Conservation (phyloP, 2,888 invertebrate species). For the Galeruca laticollis region DNA sequence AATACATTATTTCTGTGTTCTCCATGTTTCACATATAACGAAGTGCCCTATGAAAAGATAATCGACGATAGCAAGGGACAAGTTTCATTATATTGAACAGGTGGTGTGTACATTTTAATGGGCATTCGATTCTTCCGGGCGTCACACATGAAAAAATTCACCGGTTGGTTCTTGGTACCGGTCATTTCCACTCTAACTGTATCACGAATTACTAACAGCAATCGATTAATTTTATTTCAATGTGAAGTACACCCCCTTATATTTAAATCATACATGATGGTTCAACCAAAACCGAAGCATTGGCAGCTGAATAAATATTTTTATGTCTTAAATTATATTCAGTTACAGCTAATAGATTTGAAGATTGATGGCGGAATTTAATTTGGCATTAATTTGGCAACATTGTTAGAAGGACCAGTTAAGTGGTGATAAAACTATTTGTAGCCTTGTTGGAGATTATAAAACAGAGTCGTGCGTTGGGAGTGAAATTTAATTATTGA, state of each 20-base stretch:
- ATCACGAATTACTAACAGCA: neutral
- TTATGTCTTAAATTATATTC: too few relatives aligned
- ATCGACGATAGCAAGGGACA: constrained; percentile 17
- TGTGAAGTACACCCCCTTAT: neutral
- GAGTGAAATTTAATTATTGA: neutral
- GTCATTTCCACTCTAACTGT: constrained; percentile 47
- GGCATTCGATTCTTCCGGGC: constrained; percentile 48
- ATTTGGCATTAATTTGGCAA: neutral
- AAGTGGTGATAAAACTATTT: neutral
- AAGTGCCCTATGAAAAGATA: constrained; percentile 1
- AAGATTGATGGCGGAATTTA: too few relatives aligned
- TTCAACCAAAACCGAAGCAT: neutral
- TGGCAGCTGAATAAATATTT: too few relatives aligned
- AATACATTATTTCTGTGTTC: too few relatives aligned
- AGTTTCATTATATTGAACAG: constrained; percentile 46
- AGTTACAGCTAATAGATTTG: too few relatives aligned
- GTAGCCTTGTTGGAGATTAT: neutral
- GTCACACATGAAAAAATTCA: constrained; percentile 55
- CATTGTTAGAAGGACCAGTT: neutral
- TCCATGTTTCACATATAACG: neutral
- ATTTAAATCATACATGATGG: neutral
- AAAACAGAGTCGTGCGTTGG: neutral
- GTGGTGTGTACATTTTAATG: constrained; percentile 48
- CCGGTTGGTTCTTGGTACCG: constrained; percentile 50
- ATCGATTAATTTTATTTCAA: neutral